Percentiles rank a stretch among this genome's conserved stretches.
These are phyloP conservation scores for Micronycteris hirsuta DNA, from an alignment of 2,113 vertebrate genomes.

Conservation along the genomic window DNA sequence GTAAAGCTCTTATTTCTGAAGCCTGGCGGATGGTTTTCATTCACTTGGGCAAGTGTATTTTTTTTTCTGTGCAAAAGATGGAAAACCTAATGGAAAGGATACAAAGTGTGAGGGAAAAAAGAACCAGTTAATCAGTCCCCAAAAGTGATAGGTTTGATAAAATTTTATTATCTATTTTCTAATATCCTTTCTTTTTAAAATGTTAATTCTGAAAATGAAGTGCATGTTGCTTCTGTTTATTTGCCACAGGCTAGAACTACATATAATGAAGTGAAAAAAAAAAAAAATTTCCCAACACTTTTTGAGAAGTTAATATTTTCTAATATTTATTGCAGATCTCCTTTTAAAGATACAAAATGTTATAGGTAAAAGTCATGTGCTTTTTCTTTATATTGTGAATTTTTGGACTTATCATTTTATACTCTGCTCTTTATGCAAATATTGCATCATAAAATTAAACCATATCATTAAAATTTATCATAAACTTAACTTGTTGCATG, in stretches of 20 bases:
- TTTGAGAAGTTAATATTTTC: background rate
- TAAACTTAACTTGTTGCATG: background rate
- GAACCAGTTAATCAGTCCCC: background rate
- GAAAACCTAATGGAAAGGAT: background rate
- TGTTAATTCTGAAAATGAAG: background rate
- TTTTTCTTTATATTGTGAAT: background rate
- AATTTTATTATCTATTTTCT: background rate
- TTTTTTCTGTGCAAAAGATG: background rate
- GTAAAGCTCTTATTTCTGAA: constrained; percentile 7
- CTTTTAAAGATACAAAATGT: background rate
- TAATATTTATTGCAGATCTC: background rate
- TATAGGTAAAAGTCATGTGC: background rate
- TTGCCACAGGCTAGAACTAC: background rate
- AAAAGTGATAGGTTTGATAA: background rate
- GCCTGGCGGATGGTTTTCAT: background rate
- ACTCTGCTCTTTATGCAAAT: background rate
- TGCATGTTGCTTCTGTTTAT: no score
- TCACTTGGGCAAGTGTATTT: background rate
- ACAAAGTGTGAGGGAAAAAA: background rate
- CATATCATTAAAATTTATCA: background rate
- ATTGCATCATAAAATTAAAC: background rate
- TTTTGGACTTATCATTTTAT: background rate
- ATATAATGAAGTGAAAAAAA: background rate
- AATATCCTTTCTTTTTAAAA: background rate
- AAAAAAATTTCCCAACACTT: background rate